These are phyloP conservation scores for Polypterus bichir DNA, from an alignment of 2,113 vertebrate species.

Conservation along the genomic window DNA sequence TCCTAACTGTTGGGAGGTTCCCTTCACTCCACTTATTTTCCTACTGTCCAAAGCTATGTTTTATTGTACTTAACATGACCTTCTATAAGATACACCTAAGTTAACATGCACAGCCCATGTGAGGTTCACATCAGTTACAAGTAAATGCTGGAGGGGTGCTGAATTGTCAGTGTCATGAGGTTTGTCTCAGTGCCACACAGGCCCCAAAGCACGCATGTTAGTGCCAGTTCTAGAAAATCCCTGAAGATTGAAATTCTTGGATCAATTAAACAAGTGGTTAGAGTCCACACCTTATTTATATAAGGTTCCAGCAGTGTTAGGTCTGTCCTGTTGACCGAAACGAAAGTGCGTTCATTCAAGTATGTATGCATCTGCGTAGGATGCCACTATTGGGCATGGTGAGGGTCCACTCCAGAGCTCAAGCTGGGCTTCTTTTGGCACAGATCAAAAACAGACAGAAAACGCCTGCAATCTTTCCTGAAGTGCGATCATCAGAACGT, in stretches of 20 bases:
- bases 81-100: not conserved
- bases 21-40: not conserved
- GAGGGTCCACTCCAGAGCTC: conserved; percentile 29
- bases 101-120: not conserved
- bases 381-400: conserved; percentile 11
- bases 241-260: not conserved
- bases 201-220: not conserved
- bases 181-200: not conserved
- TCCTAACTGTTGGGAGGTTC: too few relatives aligned
- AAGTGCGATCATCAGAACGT: conserved; percentile 21
- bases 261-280: not conserved
- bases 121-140: not conserved
- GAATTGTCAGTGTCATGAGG: not conserved
- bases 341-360: conserved; percentile 21
- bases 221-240: not conserved
- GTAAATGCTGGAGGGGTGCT: not conserved
- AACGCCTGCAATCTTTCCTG: conserved; percentile 1
- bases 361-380: not conserved
- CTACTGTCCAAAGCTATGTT: not conserved
- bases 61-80: not conserved
- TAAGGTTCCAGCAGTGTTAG: not conserved
- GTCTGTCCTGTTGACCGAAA: conserved; percentile 25
- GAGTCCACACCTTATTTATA: not conserved
- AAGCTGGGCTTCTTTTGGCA: conserved; percentile 24
- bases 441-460: not conserved